Evolutionary conservation across 1,140 invertebrate species (phyloP).

Genomic region (Macrocentrus cingulum): DNA sequence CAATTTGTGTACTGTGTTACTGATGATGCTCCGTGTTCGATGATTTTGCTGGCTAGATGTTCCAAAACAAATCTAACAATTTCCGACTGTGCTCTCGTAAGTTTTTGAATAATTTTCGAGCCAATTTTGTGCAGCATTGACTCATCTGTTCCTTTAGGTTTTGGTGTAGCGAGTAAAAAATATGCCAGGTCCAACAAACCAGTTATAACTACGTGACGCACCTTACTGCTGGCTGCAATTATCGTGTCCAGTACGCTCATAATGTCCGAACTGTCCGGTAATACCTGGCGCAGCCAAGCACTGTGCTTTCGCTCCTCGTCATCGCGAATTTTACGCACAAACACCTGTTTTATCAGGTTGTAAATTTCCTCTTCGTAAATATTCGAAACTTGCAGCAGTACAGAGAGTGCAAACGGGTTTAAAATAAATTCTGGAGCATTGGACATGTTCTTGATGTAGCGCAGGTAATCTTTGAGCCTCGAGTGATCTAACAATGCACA

Average conservation of each 20-base stretch:
- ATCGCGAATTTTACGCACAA: constrained; percentile 55
- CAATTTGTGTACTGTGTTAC: constrained; percentile 63
- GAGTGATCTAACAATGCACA: constrained; percentile 54
- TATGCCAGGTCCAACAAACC: constrained; percentile 62
- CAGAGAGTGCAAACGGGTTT: constrained; percentile 61
- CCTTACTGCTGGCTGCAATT: constrained; percentile 58
- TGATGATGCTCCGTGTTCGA: constrained; percentile 43
- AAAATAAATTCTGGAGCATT: constrained; percentile 59
- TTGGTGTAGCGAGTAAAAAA: constrained; percentile 52
- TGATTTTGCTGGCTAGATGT: constrained; percentile 56
- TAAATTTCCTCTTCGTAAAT: constrained; percentile 58
- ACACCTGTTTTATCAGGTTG: constrained; percentile 50
- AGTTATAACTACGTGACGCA: constrained; percentile 59
- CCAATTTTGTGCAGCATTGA: constrained; percentile 53
- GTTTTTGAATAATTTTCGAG: constrained; percentile 56
- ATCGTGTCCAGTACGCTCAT: constrained; percentile 55
- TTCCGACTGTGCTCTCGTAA: constrained; percentile 58
- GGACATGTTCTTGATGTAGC: constrained; percentile 55
- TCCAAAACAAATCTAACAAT: constrained; percentile 55
- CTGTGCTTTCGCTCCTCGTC: constrained; percentile 55
- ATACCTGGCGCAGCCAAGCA: constrained; percentile 59
- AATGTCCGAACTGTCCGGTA: constrained; percentile 44
- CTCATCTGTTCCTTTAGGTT: constrained; percentile 39
- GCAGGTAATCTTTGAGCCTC: constrained; percentile 59
- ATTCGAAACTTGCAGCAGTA: constrained; percentile 56